These are phyloP conservation scores for Anser brachyrhynchus DNA, from an alignment of 2,113 vertebrate species.

Conservation along the genomic window DNA sequence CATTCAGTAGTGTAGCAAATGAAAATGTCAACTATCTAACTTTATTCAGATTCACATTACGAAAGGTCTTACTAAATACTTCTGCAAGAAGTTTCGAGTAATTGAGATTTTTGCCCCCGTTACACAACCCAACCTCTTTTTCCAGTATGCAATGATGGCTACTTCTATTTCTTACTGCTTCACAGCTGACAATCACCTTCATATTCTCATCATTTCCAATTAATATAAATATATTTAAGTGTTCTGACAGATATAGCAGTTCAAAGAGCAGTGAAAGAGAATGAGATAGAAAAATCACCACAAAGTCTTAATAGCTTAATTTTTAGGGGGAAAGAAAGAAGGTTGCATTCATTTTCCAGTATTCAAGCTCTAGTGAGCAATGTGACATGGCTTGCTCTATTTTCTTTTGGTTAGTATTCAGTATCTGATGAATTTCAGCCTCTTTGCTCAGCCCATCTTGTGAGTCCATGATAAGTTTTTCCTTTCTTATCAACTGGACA, in stretches of 20 bases:
- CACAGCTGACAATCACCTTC: not conserved
- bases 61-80: not conserved
- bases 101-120: slow-evolving; percentile 40
- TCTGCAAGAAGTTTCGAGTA: slow-evolving; percentile 16
- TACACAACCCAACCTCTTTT: not conserved
- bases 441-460: not conserved
- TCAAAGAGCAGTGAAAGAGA: slow-evolving; percentile 11
- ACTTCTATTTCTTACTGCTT: slow-evolving; percentile 21
- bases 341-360: not conserved
- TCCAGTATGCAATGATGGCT: not conserved
- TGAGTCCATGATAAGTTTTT: not conserved
- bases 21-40: not conserved
- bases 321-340: not conserved
- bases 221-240: slow-evolving; percentile 2
- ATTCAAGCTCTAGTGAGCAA: not conserved
- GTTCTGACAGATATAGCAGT: not conserved
- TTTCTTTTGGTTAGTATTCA: not conserved
- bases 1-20: not conserved
- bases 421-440: not conserved
- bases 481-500: not conserved
- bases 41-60: slow-evolving; percentile 8
- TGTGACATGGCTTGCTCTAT: not conserved
- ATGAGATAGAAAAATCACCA: not conserved
- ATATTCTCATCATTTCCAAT: not conserved
- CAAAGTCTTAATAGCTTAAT: not conserved